Evolutionary conservation across 2,888 invertebrate genomes (phyloP).

Genomic region (Siphlonurus alternatus): DNA sequence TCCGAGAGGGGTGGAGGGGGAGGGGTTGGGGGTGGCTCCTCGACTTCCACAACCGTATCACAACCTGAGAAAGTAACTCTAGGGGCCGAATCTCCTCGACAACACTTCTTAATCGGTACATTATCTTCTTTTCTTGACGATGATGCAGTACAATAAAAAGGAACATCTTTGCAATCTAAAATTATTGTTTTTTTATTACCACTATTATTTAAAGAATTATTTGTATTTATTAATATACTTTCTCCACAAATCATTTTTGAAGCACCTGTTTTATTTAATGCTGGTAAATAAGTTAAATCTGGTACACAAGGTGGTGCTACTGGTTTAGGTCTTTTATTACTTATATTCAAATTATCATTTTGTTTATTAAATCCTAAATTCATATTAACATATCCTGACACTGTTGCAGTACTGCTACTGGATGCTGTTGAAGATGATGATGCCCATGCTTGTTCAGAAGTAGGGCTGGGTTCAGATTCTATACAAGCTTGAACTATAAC

Average conservation of each 20-base stretch:
- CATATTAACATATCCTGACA: background rate
- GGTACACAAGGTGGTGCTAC: constrained; percentile 1
- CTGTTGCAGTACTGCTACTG: too few species aligned
- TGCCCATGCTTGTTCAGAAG: background rate
- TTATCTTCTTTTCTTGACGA: background rate
- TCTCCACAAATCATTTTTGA: background rate
- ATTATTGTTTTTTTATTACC: background rate
- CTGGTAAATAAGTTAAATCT: background rate
- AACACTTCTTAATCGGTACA: background rate
- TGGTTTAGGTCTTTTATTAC: background rate
- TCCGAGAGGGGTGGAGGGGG: background rate
- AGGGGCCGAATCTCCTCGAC: background rate
- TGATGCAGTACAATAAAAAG: background rate
- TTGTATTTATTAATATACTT: background rate
- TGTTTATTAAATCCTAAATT: background rate
- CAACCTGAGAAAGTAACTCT: background rate
- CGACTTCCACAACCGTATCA: background rate
- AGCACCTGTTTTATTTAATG: background rate
- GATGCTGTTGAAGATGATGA: background rate
- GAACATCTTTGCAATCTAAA: background rate
- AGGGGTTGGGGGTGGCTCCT: background rate
- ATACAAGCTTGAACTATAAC: background rate
- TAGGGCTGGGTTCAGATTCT: background rate
- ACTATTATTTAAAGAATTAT: background rate
- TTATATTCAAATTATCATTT: too few species aligned